phyloP scores from a whole-genome alignment of 2,888 invertebrate genomes.

The Sipunculus nudus region DNA sequence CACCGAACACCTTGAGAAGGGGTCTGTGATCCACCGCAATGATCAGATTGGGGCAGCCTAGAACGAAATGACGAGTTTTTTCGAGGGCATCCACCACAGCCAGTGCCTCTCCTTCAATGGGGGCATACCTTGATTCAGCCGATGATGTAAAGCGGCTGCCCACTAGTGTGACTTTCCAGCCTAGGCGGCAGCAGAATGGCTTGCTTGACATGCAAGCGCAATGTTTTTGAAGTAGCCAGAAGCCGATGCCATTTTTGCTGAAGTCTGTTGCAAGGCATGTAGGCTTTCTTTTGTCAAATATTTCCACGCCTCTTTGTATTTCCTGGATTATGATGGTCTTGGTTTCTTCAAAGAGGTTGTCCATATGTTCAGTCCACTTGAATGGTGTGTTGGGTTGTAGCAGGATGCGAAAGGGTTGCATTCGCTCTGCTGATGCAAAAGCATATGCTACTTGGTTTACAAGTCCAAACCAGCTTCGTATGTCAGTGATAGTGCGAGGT shows the following conservation, averaged over 20 bases:
- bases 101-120: slow-evolving; percentile 32
- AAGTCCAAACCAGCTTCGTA: slow-evolving; percentile 45
- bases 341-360: slow-evolving; percentile 22
- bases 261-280: slow-evolving; percentile 48
- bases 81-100: slow-evolving; percentile 20
- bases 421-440: slow-evolving; percentile 40
- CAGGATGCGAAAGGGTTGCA: slow-evolving; percentile 42
- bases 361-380: slow-evolving; percentile 24
- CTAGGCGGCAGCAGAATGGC: slow-evolving; percentile 34
- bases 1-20: slow-evolving; percentile 23
- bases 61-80: slow-evolving; percentile 17
- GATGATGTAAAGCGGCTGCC: slow-evolving; percentile 37
- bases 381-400: slow-evolving; percentile 38
- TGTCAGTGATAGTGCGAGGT: slow-evolving; percentile 38
- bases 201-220: slow-evolving; percentile 25
- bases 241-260: slow-evolving; percentile 42
- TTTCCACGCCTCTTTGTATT: slow-evolving; percentile 36
- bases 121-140: slow-evolving; percentile 31
- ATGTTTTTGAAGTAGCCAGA: slow-evolving; percentile 44
- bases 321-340: slow-evolving; percentile 17
- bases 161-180: slow-evolving; percentile 36
- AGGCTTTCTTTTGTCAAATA: slow-evolving; percentile 41
- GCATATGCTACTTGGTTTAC: slow-evolving; percentile 43
- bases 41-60: slow-evolving; percentile 22
- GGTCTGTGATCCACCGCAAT: slow-evolving; percentile 30